These are phyloP conservation scores for Ptychodera flava DNA, from an alignment of 35 echinoderm and acorn worm genomes.

Conservation along the genomic window DNA sequence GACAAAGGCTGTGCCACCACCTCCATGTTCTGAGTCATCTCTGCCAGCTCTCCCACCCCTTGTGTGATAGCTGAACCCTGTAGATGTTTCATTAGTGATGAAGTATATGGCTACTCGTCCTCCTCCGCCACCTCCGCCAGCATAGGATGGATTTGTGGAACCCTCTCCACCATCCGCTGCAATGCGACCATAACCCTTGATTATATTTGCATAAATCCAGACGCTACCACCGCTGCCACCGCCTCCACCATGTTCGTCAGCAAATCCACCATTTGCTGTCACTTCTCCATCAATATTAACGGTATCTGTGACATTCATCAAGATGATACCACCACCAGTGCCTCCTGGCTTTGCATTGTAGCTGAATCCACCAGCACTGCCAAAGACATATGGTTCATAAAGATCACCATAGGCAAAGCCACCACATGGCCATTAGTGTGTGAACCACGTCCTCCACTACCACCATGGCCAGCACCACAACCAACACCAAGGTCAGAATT, in stretches of 20 bases:
- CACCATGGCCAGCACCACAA: constrained; percentile 80
- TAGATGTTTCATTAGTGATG: constrained; percentile 61
- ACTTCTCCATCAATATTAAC: constrained; percentile 79
- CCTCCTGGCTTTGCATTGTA: constrained; percentile 26
- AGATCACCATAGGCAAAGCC: constrained; percentile 88
- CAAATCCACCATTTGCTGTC: constrained; percentile 76
- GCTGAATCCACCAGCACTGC: constrained; percentile 61
- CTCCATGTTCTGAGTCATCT: constrained; percentile 56
- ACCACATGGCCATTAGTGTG: constrained; percentile 5
- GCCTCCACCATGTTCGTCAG: constrained; percentile 54
- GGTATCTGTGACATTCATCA: constrained; percentile 77
- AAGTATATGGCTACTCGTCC: constrained; percentile 84
- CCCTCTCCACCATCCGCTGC: constrained; percentile 63
- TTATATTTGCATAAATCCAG: constrained; percentile 67
- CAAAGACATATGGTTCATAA: constrained; percentile 87
- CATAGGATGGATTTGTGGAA: constrained; percentile 1
- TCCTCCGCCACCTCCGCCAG: constrained; percentile 67
- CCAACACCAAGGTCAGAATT: constrained; percentile 24
- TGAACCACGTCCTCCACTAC: constrained; percentile 63
- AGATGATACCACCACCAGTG: constrained; percentile 74
- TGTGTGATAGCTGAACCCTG: constrained; percentile 67
- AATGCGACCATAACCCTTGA: constrained; percentile 77
- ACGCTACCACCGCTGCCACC: constrained; percentile 83
- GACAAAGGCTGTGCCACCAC: constrained; percentile 71
- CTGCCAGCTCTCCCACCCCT: constrained; percentile 48